A percentile compares a stretch with the other conserved stretches of the same genome.
Evolutionary conservation across 1,140 invertebrate species (phyloP).

Genomic region (Drosophila ogumai): DNA sequence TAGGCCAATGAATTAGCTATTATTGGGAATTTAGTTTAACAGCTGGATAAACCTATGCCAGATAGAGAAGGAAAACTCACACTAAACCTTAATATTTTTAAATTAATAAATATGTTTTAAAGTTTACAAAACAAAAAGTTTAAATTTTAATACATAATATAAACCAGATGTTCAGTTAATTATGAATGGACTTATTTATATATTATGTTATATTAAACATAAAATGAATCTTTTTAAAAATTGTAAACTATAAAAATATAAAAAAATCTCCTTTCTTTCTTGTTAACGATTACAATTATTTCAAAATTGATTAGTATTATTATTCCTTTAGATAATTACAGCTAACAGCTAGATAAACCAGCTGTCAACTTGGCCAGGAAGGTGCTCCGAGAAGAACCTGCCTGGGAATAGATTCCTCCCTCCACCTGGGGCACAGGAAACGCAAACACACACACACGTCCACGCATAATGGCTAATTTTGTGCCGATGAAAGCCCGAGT

Average conservation of each 20-base stretch:
- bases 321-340: neutral
- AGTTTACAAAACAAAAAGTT: too few relatives aligned
- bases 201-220: too few relatives aligned
- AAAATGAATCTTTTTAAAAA: neutral
- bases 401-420: slow-evolving; percentile 18
- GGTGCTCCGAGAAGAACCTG: slow-evolving; percentile 14
- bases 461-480: slow-evolving; percentile 45
- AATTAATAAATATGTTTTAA: too few relatives aligned
- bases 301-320: neutral
- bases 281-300: neutral
- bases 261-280: neutral
- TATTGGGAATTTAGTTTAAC: neutral
- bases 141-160: too few relatives aligned
- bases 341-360: slow-evolving; percentile 19
- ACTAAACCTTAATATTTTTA: neutral
- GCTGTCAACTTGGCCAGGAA: slow-evolving; percentile 17
- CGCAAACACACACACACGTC: slow-evolving; percentile 13
- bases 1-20: slow-evolving; percentile 9
- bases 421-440: slow-evolving; percentile 29
- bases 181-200: too few relatives aligned
- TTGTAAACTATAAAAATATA: neutral
- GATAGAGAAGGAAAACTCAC: neutral
- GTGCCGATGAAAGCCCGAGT: slow-evolving; percentile 21
- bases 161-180: too few relatives aligned
- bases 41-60: slow-evolving; percentile 8